These are phyloP conservation scores for Eupithecia subumbrata DNA, from an alignment of 2,888 invertebrate genomes.

Conservation along the genomic window DNA sequence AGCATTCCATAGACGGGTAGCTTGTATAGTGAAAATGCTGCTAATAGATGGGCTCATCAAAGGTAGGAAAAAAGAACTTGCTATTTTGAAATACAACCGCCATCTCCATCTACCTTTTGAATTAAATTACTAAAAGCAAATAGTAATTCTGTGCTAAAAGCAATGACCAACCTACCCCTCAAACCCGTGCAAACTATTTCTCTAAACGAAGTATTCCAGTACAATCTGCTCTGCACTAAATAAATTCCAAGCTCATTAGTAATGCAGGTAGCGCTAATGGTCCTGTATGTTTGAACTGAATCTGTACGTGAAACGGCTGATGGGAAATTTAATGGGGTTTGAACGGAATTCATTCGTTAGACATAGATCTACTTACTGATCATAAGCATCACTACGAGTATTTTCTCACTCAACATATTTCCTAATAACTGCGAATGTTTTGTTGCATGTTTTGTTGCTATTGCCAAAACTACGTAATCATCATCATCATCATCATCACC, in stretches of 20 bases:
- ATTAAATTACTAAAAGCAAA: not conserved
- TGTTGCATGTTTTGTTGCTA: not conserved
- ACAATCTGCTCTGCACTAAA: not conserved
- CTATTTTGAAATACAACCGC: no score
- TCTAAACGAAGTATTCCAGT: not conserved
- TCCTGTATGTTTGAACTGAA: constrained; percentile 19
- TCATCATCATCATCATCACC: no score
- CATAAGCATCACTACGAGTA: no score
- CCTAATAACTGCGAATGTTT: not conserved
- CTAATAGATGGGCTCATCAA: no score
- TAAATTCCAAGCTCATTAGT: constrained; percentile 28
- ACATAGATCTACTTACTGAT: not conserved
- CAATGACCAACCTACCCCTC: not conserved
- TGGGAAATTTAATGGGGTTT: constrained; percentile 6
- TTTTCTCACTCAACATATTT: not conserved
- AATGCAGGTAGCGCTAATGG: constrained; percentile 21
- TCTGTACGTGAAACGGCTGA: constrained; percentile 10
- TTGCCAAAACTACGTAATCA: no score
- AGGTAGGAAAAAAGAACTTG: no score
- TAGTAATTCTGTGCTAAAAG: not conserved
- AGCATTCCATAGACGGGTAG: no score
- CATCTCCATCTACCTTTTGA: not conserved
- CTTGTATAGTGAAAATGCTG: no score
- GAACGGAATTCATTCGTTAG: not conserved
- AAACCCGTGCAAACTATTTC: not conserved